Evolutionary conservation across 2,888 invertebrate species (phyloP), one percentile per base, ranked within the genome.

Genomic region (Cephus rjabovi): DNA sequence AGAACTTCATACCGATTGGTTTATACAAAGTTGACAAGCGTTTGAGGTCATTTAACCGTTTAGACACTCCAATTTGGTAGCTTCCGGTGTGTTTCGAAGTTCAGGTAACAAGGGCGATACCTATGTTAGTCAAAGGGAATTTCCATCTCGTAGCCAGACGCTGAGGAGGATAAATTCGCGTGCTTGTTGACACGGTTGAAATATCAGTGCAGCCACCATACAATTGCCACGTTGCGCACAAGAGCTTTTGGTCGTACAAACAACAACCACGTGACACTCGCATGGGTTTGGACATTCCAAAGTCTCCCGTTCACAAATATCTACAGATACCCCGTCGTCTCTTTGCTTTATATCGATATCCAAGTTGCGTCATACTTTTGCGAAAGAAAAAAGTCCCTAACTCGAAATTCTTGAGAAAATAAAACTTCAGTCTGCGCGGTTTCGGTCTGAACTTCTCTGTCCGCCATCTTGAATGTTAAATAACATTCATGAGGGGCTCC

Each of bases 41-140:
- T 77, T 34, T 33, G 15, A 40, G 35, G 30, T 69, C 40, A 76
- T 40, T 69, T 75, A 74, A 31, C 34, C 77, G 74, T 76, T 73
- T 34, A 69, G 74, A 35, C 68, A 75, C 78, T 30, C 69, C 56
- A 56, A 56, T 56, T 56, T 56, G 56, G 23, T 23, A 56, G 23
- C 56, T 23, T 23, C 23, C 56, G 15, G 9, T 23, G 2, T 56
- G 9, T 2, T 56, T 6, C 56, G 23, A 56, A 75, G 35, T 71
- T n/a, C 33, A 30, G 79, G 78, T 70, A 79, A 80, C 78, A 80
- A 77, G 77, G 70, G 69, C 30, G 37, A 23, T 75, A 80, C 80
- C 81, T 81, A 76, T 79, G 79, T 80, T 56, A 81, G 79, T 88
- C 88, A 88, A 88, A 88, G 88, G 82, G 88, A 88, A 88, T 87